These are phyloP conservation scores for Cuculus canorus DNA, from an alignment of 2,797 vertebrate genomes.

Conservation along the genomic window DNA sequence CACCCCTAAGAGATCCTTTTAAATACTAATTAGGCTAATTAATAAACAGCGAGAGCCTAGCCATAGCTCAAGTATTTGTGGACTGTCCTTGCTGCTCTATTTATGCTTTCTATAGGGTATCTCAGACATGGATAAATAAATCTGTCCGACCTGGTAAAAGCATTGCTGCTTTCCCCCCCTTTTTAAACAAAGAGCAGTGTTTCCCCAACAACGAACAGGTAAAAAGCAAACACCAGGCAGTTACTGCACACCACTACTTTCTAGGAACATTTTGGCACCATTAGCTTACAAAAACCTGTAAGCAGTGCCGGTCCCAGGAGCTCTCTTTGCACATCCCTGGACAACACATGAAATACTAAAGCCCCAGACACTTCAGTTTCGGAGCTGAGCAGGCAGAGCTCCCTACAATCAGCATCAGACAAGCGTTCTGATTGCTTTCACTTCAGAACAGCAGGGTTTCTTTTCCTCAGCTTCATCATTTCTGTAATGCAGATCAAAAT, in stretches of 20 bases:
- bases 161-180: neutral
- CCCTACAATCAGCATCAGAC: neutral
- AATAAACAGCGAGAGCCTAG: slow-evolving; percentile 4
- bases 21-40: slow-evolving; percentile 50
- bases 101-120: neutral
- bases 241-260: neutral
- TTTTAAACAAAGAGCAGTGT: neutral
- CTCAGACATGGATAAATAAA: slow-evolving; percentile 27
- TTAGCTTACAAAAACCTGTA: neutral
- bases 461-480: neutral
- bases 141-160: neutral
- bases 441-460: neutral
- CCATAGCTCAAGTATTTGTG: neutral
- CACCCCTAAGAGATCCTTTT: slow-evolving; percentile 21
- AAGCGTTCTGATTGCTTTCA: neutral
- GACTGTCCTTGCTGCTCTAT: neutral
- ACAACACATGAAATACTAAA: neutral
- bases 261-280: slow-evolving; percentile 25
- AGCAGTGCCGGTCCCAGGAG: neutral
- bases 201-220: neutral
- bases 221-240: neutral
- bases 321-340: neutral
- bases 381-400: neutral
- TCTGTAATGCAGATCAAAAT: neutral
- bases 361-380: neutral